Evolutionary conservation across 2,797 vertebrate species (phyloP), one percentile per base, ranked within the genome.

Genomic region (Myotis daubentonii): DNA sequence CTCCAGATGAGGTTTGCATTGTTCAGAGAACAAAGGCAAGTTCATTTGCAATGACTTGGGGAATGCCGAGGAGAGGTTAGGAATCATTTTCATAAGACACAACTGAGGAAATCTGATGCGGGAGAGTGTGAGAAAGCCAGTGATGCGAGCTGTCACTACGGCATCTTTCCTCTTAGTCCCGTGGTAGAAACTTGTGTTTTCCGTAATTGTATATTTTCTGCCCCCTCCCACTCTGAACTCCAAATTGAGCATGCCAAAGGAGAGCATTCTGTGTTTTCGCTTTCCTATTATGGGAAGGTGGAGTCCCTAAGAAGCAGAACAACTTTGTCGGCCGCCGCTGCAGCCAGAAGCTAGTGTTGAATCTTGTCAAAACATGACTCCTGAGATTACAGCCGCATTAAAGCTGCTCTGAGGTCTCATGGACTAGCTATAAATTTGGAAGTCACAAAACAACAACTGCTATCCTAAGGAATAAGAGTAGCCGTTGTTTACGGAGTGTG

Each of bases 11-110:
- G 53, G 3, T 76, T 83, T 60, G 60, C 89, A 53, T 90, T 94
- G 65, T 90, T 94, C 91, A 53, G 95, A 93, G 87, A 93, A 95
- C 89, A 94, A 95, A 91, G 86, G 41, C 79, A 89, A 68, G 36
- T 41, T 91, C 49, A 25, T 91, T 25, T 74, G 65, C 76, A 91
- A 70, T 72, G 16, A 82, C 41, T 87, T 82, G 84, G 41, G 70
- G n/a, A 38, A 65, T 70, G 38, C 8, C 65, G 65, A 87, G 11
- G 74, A 62, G 75, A 79, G 36, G 17, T 91, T 86, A 92, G 89
- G 62, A 85, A 72, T 57, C 53, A 30, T 83, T 84, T 89, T 78
- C 71, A 13, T 9, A 47, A 87, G 75, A 76, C n/a, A 55, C n/a
- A 84, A 62, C 36, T 23, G 30, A 62, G 79, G 25, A 79, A 71